Percentiles rank a stretch among this genome's conserved stretches.
Conservation (phyloP, 2,113 vertebrate genomes). For the Plotosus lineatus region DNA sequence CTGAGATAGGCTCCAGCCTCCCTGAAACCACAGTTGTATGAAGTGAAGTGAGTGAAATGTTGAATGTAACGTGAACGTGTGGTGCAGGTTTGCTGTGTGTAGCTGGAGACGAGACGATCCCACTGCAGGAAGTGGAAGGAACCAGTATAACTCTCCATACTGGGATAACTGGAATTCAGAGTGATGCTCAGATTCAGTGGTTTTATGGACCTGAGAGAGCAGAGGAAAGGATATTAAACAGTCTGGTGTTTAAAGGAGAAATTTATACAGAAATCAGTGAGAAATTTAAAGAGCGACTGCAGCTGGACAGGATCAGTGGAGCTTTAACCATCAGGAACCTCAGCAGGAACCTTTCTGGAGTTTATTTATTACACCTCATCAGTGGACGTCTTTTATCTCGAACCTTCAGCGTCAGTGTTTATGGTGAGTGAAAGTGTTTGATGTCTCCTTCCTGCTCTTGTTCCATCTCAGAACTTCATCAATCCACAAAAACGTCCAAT, state of each 20-base stretch:
- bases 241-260: no score
- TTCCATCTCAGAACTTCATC: background rate
- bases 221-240: no score
- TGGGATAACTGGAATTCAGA: background rate
- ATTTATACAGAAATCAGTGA: no score
- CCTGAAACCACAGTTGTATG: no score
- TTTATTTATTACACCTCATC: no score
- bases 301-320: no score
- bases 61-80: background rate
- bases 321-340: no score
- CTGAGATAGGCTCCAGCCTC: no score
- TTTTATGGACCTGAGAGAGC: background rate
- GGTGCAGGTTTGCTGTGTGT: background rate
- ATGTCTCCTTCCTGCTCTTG: background rate
- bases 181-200: background rate
- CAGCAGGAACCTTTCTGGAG: no score
- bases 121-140: conserved; percentile 22
- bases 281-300: no score
- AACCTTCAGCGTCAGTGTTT: background rate
- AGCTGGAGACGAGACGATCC: conserved; percentile 4
- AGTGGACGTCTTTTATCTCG: no score
- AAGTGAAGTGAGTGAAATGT: no score
- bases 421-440: conserved; percentile 17
- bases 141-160: conserved; percentile 19
- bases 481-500: background rate